phyloP scores from a whole-genome alignment of 2,113 vertebrate genomes.

The Furnarius figulus region DNA sequence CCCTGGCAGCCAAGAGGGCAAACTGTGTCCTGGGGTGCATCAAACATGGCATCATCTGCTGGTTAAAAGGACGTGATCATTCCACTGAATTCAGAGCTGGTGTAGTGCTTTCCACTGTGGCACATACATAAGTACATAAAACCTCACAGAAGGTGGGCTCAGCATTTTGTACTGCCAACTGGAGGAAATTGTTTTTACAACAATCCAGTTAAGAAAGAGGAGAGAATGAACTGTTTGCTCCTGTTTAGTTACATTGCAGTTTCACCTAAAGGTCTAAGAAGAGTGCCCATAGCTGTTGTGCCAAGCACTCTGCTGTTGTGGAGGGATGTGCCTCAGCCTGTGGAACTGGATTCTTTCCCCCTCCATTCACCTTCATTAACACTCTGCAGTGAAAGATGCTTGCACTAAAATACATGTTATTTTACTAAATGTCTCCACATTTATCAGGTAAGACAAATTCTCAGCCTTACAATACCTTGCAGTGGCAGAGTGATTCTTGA shows the following conservation, averaged over 20 bases:
- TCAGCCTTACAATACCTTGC: background rate
- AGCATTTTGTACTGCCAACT: background rate
- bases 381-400: background rate
- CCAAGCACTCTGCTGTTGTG: background rate
- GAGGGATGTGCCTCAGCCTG: background rate
- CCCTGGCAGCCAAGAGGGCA: background rate
- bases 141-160: background rate
- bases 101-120: background rate
- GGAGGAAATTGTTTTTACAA: background rate
- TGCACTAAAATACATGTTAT: background rate
- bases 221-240: background rate
- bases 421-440: background rate
- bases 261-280: background rate
- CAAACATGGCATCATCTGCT: background rate
- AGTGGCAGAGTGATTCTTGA: background rate
- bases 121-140: fast-evolving
- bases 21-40: background rate
- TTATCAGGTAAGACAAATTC: background rate
- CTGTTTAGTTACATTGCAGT: background rate
- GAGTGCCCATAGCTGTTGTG: background rate
- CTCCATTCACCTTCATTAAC: background rate
- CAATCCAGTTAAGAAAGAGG: background rate
- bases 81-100: background rate
- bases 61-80: background rate
- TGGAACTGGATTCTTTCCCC: background rate